Conservation (phyloP, 2,797 vertebrate species). For the Mus spretus region DNA sequence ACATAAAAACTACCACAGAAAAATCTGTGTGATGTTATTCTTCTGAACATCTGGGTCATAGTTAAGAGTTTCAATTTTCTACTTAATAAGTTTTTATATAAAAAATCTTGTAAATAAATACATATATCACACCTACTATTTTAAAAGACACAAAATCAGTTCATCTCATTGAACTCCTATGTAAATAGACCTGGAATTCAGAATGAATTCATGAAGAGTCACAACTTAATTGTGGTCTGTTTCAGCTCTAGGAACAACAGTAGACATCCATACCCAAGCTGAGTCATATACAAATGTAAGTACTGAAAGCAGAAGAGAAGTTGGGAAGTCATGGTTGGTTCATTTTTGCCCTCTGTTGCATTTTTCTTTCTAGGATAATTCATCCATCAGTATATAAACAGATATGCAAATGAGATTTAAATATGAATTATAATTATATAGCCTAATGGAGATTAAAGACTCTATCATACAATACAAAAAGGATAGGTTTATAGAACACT, state of each 20-base stretch:
- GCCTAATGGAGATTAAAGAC: neutral
- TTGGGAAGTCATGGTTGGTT: neutral
- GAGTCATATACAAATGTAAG: neutral
- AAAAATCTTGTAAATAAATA: neutral
- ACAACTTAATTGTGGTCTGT: neutral
- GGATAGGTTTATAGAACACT: neutral
- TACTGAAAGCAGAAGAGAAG: neutral
- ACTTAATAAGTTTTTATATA: neutral
- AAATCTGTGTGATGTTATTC: neutral
- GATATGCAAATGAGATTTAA: neutral
- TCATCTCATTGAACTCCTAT: neutral
- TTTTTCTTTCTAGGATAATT: neutral
- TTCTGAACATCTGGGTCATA: neutral
- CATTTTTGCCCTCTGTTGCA: fast-evolving
- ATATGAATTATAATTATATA: neutral
- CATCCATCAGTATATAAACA: too few relatives aligned
- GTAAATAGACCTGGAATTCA: neutral
- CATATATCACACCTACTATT: neutral
- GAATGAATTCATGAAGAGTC: neutral
- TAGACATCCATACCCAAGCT: neutral
- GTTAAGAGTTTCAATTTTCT: neutral
- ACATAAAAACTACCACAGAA: neutral
- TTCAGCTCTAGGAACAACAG: neutral
- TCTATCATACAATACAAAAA: neutral
- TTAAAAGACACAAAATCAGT: neutral